Base-by-base conservation (phyloP, 2,113 vertebrate genomes). In the Clarias batrachus region DNA sequence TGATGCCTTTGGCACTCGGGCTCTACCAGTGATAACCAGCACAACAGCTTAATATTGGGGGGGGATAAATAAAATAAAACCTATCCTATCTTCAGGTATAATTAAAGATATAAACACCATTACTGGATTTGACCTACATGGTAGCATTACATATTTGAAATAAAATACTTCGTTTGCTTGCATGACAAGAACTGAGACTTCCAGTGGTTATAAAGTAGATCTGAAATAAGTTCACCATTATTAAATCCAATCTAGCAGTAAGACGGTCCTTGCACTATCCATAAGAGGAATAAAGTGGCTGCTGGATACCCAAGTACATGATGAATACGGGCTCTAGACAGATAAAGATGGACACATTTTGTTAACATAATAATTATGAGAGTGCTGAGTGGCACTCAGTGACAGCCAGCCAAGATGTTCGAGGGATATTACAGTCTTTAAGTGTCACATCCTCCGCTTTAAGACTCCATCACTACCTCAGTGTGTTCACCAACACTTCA, bases 401-500 rank as follows among this genome's bases (percentile, higher is more conserved):
- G 91, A 60, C 23, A 89, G 83, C 85, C 79, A 90, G 89, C 23
- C 57, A 86, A 76, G 85, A 80, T 79, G 91, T 91, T 90, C 91
- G 89, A 88, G 85, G 92, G 90, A 90, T 90, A 91, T 91, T 93
- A 91, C 88, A 85, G 13, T 92, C 91, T 92, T 93, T 93, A 94
- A 91, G 90, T 89, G 90, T 92, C 91, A 93, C 92, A 93, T 95
- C 93, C 93, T 91, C 65, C 90, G 89, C 70, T 82, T 84, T 91
- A 93, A 94, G 91, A 91, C 92, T 88, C 60, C 52, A 70, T 90
- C 87, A 88, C 87, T 90, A 91, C 85, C 89, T 84, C 25, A 85
- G 90, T 93, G 93, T 93, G 90, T 94, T 91, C 87, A 94, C 94
- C 90, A 94, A 93, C 93, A 93, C 91, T 90, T 90, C 90, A 90